phyloP scores from a whole-genome alignment of 2,888 invertebrate genomes.

The Gasteruption jaculator region DNA sequence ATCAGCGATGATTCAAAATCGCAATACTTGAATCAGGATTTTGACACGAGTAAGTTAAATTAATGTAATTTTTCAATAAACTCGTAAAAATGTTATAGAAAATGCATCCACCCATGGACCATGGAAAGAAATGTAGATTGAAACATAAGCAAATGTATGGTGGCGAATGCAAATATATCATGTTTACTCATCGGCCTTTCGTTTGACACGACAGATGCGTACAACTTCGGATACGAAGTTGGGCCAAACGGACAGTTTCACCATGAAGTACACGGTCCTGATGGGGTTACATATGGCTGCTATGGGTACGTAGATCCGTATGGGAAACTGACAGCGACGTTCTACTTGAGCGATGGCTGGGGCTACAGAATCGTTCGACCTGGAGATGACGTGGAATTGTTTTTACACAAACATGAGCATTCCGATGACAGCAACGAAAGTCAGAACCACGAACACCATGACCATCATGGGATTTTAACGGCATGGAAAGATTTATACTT shows the following conservation, averaged over 20 bases:
- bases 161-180: too few species aligned
- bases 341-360: constrained; percentile 74
- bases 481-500: constrained; percentile 69
- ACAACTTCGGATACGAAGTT: constrained; percentile 75
- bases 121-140: too few species aligned
- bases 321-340: constrained; percentile 63
- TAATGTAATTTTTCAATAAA: not conserved
- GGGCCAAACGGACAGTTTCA: constrained; percentile 70
- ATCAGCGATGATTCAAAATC: constrained; percentile 70
- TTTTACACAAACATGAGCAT: constrained; percentile 53
- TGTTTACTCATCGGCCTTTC: too few species aligned
- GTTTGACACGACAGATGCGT: constrained; percentile 62
- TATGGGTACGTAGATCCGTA: constrained; percentile 73
- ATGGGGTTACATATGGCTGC: constrained; percentile 76
- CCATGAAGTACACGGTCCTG: constrained; percentile 71
- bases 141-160: too few species aligned
- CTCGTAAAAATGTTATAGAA: too few species aligned
- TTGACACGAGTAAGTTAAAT: constrained; percentile 65
- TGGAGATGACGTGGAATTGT: constrained; percentile 65
- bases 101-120: too few species aligned
- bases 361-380: constrained; percentile 73
- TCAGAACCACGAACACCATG: constrained; percentile 37
- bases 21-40: constrained; percentile 73
- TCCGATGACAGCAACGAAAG: constrained; percentile 30
- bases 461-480: constrained; percentile 57